Evolutionary conservation across 2,113 vertebrate species (phyloP).

Genomic region (Phainopepla nitens): DNA sequence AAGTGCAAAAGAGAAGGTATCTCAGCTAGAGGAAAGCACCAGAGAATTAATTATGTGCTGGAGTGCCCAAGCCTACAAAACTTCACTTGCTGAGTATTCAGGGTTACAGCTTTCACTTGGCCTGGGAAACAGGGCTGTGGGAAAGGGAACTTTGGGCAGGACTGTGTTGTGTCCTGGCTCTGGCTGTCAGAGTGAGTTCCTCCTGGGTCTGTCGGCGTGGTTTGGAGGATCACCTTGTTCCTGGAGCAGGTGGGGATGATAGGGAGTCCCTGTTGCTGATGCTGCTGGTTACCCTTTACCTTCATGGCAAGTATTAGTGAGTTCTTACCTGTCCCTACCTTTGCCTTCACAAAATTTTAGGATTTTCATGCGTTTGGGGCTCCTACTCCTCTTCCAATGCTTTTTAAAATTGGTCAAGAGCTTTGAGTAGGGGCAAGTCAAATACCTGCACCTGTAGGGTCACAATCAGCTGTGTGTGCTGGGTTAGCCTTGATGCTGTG

Average conservation of each 20-base stretch:
- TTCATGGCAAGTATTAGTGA: not conserved
- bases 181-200: not conserved
- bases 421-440: not conserved
- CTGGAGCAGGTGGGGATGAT: not conserved
- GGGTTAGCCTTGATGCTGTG: not conserved
- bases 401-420: not conserved
- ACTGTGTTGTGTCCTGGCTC: not conserved
- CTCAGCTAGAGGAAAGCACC: not conserved
- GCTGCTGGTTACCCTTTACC: not conserved
- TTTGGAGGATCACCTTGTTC: not conserved
- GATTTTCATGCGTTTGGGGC: not conserved
- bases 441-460: fast-evolving
- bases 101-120: not conserved
- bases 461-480: not conserved
- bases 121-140: not conserved
- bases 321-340: not conserved
- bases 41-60: not conserved
- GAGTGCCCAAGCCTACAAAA: not conserved
- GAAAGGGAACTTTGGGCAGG: not conserved
- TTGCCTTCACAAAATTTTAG: not conserved
- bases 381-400: not conserved
- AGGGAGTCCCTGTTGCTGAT: not conserved
- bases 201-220: not conserved
- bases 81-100: not conserved
- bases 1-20: not conserved